phyloP scores from a whole-genome alignment of 1,140 invertebrate genomes.

The Gonatopus flavifemur region DNA sequence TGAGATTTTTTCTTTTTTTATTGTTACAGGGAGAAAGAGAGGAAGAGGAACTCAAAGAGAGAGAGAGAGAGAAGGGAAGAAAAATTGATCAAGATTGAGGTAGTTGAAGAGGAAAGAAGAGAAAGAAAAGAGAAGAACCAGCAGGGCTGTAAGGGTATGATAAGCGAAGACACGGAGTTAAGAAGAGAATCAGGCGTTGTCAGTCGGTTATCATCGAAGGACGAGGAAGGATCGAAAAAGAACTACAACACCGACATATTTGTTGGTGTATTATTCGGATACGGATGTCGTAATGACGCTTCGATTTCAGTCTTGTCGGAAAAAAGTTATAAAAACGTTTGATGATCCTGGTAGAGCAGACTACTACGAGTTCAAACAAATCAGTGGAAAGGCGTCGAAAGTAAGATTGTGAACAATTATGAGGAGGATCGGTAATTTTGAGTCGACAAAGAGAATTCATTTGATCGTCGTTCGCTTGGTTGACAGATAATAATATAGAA shows the following conservation, averaged over 20 bases:
- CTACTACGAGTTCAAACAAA: no score
- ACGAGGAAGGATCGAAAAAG: constrained; percentile 2
- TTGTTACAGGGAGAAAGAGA: constrained; percentile 13
- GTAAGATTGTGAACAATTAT: no score
- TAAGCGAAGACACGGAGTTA: constrained; percentile 27
- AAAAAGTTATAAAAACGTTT: no score
- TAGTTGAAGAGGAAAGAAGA: constrained; percentile 7
- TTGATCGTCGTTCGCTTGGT: no score
- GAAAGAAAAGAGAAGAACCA: not conserved
- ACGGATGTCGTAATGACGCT: constrained; percentile 37
- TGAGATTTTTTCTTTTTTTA: not conserved
- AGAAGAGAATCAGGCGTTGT: constrained; percentile 24
- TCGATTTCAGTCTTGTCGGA: no score
- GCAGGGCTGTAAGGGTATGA: constrained; percentile 27
- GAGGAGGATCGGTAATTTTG: no score
- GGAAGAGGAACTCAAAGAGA: not conserved
- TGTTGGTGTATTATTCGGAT: constrained; percentile 1
- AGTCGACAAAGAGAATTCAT: no score
- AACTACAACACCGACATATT: no score
- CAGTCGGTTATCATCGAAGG: constrained; percentile 7
- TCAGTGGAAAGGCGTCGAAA: no score
- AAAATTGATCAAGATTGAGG: no score
- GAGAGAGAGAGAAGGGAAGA: not conserved
- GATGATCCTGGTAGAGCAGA: no score
- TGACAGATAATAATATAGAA: no score